These are phyloP conservation scores for Melanostoma mellinum DNA, from an alignment of 2,888 invertebrate species.

Conservation along the genomic window DNA sequence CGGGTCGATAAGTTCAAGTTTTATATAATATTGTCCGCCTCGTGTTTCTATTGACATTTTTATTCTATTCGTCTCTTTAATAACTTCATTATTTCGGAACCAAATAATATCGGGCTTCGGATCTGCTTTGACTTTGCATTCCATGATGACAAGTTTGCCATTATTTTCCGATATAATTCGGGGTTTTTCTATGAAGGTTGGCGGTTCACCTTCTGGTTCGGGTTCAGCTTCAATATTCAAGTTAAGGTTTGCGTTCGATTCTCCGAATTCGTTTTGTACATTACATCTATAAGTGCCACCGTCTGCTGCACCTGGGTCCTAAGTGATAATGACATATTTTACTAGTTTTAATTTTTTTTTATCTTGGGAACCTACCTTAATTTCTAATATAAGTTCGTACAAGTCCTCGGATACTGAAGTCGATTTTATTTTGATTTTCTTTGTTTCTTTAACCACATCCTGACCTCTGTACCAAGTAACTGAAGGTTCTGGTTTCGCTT, in stretches of 20 bases:
- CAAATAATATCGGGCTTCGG: slow-evolving; percentile 92
- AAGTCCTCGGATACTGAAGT: slow-evolving; percentile 91
- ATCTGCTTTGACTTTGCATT: slow-evolving; percentile 92
- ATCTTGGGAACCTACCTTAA: slow-evolving; percentile 84
- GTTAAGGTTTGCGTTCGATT: slow-evolving; percentile 97
- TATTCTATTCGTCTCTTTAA: slow-evolving; percentile 91
- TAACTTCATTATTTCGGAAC: slow-evolving; percentile 90
- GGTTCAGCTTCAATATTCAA: slow-evolving; percentile 98
- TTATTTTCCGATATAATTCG: slow-evolving; percentile 92
- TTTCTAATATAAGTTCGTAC: slow-evolving; percentile 91
- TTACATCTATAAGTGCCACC: slow-evolving; percentile 96
- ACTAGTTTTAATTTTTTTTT: not conserved
- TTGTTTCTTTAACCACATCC: slow-evolving; percentile 91
- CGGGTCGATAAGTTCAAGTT: slow-evolving; percentile 93
- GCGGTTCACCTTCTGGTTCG: slow-evolving; percentile 96
- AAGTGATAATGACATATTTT: slow-evolving; percentile 3
- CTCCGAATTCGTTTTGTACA: slow-evolving; percentile 97
- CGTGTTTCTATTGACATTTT: slow-evolving; percentile 90
- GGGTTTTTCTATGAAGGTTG: slow-evolving; percentile 96
- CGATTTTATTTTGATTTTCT: slow-evolving; percentile 91
- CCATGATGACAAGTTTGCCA: slow-evolving; percentile 93
- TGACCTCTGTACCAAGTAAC: slow-evolving; percentile 98
- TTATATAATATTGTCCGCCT: slow-evolving; percentile 92
- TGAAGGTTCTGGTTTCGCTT: slow-evolving; percentile 96
- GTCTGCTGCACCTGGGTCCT: slow-evolving; percentile 92